Conservation (phyloP, 2,888 invertebrate species). For the Gari tellinella region DNA sequence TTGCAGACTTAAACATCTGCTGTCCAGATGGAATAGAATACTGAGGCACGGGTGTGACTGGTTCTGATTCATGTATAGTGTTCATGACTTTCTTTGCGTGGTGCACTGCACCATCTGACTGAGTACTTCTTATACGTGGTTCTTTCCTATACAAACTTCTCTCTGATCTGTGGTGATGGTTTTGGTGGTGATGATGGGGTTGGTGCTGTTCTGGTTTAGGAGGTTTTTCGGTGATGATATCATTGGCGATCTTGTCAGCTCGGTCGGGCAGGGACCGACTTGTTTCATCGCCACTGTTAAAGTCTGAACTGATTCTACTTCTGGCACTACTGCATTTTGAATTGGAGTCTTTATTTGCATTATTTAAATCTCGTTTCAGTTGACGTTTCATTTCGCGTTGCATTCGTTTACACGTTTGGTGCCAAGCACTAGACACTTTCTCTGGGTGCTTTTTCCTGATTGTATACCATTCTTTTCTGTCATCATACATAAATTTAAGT, state of each 20-base stretch:
- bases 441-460: conserved; percentile 61
- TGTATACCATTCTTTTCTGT: conserved; percentile 67
- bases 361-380: conserved; percentile 63
- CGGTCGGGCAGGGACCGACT: neutral
- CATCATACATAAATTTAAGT: conserved; percentile 69
- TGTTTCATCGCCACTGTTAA: conserved; percentile 32
- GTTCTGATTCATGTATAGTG: conserved; percentile 50
- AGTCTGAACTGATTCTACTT: conserved; percentile 20
- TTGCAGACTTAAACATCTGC: conserved; percentile 67
- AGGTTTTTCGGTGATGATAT: too few relatives aligned
- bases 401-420: conserved; percentile 64
- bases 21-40: conserved; percentile 51
- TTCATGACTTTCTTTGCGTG: conserved; percentile 37
- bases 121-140: conserved; percentile 52
- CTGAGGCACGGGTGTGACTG: conserved; percentile 43
- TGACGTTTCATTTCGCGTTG: conserved; percentile 73
- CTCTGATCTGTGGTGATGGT: neutral
- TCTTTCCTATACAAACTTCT: conserved; percentile 5
- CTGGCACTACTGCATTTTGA: conserved; percentile 28
- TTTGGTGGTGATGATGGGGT: too few relatives aligned
- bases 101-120: conserved; percentile 53
- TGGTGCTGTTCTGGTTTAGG: too few relatives aligned
- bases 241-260: too few relatives aligned
- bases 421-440: conserved; percentile 64
- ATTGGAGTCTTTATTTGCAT: conserved; percentile 29